phyloP scores from a whole-genome alignment of 2,888 invertebrate genomes.

The Philopedon plagiatum region DNA sequence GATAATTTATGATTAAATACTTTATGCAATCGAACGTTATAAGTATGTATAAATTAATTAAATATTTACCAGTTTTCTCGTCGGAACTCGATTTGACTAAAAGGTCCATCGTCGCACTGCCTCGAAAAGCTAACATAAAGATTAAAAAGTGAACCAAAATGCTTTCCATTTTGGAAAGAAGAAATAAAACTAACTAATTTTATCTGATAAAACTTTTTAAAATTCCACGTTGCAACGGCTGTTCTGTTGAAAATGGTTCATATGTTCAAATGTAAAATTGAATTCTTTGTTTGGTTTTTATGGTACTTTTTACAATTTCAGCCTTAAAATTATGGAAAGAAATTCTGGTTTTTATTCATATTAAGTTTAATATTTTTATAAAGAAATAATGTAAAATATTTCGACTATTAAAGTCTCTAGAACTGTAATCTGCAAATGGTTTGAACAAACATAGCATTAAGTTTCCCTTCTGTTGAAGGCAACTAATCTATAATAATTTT shows the following conservation, averaged over 20 bases:
- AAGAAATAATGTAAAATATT: too few species aligned
- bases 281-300: not conserved
- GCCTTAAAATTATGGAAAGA: not conserved
- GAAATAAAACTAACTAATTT: not conserved
- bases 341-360: too few species aligned
- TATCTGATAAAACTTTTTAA: not conserved
- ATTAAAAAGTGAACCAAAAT: not conserved
- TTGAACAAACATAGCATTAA: too few species aligned
- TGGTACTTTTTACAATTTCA: conserved; percentile 2
- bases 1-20: too few species aligned
- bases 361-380: too few species aligned
- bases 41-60: too few species aligned
- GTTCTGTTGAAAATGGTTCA: too few species aligned
- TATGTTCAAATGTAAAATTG: not conserved
- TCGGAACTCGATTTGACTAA: not conserved
- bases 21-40: too few species aligned
- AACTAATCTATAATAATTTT: too few species aligned
- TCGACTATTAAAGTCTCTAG: not conserved
- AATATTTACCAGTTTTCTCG: not conserved
- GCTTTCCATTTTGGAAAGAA: not conserved
- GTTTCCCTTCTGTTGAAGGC: too few species aligned
- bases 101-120: not conserved
- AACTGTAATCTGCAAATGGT: too few species aligned
- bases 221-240: not conserved
- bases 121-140: not conserved